These are phyloP conservation scores for Pelosia muscerda DNA, from an alignment of 2,888 invertebrate genomes.

Conservation along the genomic window DNA sequence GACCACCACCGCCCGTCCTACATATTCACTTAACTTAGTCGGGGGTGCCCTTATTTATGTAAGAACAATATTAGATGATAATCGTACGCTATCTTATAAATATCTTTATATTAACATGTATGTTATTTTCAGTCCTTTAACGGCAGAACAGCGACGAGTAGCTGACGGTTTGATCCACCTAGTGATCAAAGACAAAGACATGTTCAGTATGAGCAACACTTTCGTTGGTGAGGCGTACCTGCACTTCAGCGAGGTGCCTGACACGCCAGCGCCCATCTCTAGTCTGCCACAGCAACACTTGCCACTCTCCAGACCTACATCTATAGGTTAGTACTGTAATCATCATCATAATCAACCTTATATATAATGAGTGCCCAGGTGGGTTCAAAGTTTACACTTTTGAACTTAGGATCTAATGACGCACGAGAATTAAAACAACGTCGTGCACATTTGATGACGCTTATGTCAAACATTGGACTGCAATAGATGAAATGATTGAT, in stretches of 20 bases:
- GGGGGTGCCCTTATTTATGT: background rate
- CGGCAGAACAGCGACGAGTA: slow-evolving; percentile 89
- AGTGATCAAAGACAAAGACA: slow-evolving; percentile 98
- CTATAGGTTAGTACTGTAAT: slow-evolving; percentile 82
- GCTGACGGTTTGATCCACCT: slow-evolving; percentile 93
- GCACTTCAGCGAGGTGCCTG: slow-evolving; percentile 91
- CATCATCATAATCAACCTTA: background rate
- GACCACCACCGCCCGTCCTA: too few relatives aligned
- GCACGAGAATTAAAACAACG: too few relatives aligned
- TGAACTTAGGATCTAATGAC: too few relatives aligned
- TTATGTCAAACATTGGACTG: too few relatives aligned
- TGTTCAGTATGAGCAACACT: slow-evolving; percentile 95
- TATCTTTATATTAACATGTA: background rate
- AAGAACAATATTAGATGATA: background rate
- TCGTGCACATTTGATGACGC: too few relatives aligned
- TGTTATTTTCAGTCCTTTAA: slow-evolving; percentile 86
- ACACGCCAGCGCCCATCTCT: slow-evolving; percentile 86
- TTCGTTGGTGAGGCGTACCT: slow-evolving; percentile 98
- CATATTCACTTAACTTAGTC: too few relatives aligned
- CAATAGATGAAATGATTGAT: too few relatives aligned
- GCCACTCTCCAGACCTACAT: slow-evolving; percentile 90
- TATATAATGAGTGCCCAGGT: too few relatives aligned
- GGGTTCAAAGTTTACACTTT: too few relatives aligned
- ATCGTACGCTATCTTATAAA: too few relatives aligned
- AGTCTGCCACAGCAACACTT: slow-evolving; percentile 91